These are phyloP conservation scores for Dasyurus viverrinus DNA, from an alignment of 2,113 vertebrate species.

Conservation along the genomic window DNA sequence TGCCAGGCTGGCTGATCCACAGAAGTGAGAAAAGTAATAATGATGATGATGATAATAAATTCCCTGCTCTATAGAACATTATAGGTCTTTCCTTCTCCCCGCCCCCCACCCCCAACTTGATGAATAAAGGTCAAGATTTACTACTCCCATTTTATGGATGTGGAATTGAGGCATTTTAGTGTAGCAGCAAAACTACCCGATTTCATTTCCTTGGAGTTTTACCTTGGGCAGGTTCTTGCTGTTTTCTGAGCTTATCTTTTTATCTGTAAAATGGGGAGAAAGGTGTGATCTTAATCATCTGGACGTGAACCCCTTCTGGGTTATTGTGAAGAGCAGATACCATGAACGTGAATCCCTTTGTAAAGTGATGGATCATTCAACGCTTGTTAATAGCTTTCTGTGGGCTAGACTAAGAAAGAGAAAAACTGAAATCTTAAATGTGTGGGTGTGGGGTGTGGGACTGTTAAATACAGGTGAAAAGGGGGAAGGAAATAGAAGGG, in stretches of 20 bases:
- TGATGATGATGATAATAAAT: not conserved
- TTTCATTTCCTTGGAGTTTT: not conserved
- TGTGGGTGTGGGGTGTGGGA: too few species aligned
- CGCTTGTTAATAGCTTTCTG: not conserved
- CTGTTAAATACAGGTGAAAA: not conserved
- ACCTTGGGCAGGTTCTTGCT: not conserved
- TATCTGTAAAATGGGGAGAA: not conserved
- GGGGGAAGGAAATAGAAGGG: not conserved
- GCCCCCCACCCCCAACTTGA: too few species aligned
- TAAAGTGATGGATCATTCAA: not conserved
- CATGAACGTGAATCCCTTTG: not conserved
- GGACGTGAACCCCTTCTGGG: not conserved
- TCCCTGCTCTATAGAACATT: not conserved
- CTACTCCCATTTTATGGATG: not conserved
- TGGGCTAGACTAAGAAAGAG: not conserved
- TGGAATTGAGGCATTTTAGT: not conserved
- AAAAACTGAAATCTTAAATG: not conserved
- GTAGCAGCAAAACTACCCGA: not conserved
- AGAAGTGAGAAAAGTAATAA: not conserved
- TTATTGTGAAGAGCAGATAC: not conserved
- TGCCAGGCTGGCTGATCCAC: not conserved
- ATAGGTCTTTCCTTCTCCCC: not conserved
- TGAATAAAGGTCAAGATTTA: not conserved
- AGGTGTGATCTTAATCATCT: not conserved
- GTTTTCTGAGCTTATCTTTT: not conserved